phyloP scores from a whole-genome alignment of 2,113 vertebrate genomes.

The Channa argus region DNA sequence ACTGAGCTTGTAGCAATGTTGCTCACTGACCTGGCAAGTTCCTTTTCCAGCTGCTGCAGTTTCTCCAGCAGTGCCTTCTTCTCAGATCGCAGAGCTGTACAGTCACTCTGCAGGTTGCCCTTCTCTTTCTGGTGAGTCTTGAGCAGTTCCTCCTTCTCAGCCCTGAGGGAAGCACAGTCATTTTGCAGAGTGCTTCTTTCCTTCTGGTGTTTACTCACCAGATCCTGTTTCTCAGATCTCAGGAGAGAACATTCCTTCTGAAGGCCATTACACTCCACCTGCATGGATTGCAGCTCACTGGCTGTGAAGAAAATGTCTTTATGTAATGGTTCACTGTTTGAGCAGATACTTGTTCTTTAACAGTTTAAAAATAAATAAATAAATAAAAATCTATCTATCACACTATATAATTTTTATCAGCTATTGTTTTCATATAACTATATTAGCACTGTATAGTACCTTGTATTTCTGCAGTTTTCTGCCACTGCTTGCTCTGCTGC shows the following conservation, averaged over 20 bases:
- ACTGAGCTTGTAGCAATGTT: conserved; percentile 2
- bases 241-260: conserved; percentile 80
- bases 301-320: conserved; percentile 52
- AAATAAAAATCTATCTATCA: background rate
- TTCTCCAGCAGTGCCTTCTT: conserved; percentile 87
- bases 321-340: background rate
- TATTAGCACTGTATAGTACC: conserved; percentile 72
- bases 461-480: conserved; percentile 89
- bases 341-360: conserved; percentile 37
- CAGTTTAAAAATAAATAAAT: background rate
- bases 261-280: conserved; percentile 84
- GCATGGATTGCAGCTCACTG: conserved; percentile 91
- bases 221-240: conserved; percentile 79
- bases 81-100: conserved; percentile 86
- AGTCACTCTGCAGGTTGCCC: conserved; percentile 86
- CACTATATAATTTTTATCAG: background rate
- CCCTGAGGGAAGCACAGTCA: conserved; percentile 84
- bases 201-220: conserved; percentile 75
- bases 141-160: conserved; percentile 76
- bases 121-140: conserved; percentile 77
- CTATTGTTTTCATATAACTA: background rate
- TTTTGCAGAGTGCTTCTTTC: conserved; percentile 83
- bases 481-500: conserved; percentile 89
- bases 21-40: conserved; percentile 89
- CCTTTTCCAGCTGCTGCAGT: conserved; percentile 89